phyloP scores from a whole-genome alignment of 1,140 invertebrate genomes.

The Formica exsecta region DNA sequence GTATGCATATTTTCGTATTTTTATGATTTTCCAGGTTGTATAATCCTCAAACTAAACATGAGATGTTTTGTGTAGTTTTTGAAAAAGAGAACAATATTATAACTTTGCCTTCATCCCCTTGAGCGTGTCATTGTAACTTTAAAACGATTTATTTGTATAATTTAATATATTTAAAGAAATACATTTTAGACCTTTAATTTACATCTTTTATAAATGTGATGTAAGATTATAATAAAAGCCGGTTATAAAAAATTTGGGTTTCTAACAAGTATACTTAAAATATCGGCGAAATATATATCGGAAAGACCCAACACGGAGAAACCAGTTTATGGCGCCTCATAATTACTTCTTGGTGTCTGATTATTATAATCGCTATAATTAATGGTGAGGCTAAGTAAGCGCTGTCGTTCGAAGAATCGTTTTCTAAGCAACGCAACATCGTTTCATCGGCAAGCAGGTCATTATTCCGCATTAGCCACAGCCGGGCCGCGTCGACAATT shows the following conservation, averaged over 20 bases:
- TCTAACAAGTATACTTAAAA: not conserved
- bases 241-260: not conserved
- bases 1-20: not conserved
- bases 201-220: not conserved
- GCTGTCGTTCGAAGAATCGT: conserved; percentile 17
- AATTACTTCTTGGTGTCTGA: conserved; percentile 12
- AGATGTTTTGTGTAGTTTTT: too few relatives aligned
- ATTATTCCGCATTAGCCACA: conserved; percentile 10
- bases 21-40: too few relatives aligned
- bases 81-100: not conserved
- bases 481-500: not conserved
- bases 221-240: conserved; percentile 15
- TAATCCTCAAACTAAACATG: too few relatives aligned
- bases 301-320: conserved; percentile 5
- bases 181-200: not conserved
- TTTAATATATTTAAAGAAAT: not conserved
- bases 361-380: conserved; percentile 47
- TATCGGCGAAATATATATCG: not conserved
- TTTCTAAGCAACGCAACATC: conserved; percentile 40
- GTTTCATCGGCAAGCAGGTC: conserved; percentile 25
- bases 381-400: not conserved
- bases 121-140: not conserved
- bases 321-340: conserved; percentile 40
- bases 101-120: not conserved
- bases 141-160: not conserved